A percentile compares a stretch with the other conserved stretches of the same genome.
phyloP scores from a whole-genome alignment of 1,140 invertebrate genomes.

The Ectropis grisescens region DNA sequence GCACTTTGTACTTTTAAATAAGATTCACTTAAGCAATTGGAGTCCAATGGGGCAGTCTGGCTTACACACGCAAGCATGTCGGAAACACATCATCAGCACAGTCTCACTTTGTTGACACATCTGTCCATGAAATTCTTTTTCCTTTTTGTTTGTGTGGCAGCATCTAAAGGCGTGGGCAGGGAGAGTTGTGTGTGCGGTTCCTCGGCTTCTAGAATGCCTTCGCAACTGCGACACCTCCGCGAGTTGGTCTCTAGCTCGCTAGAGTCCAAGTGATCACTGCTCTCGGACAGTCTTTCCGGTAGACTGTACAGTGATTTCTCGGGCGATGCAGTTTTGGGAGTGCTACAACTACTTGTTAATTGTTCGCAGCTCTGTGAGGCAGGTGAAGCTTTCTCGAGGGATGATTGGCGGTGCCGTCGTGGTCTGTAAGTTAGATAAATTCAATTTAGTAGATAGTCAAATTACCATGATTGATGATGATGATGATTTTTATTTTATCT shows the following conservation, averaged over 20 bases:
- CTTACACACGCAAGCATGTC: slow-evolving; percentile 43
- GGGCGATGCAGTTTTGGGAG: slow-evolving; percentile 43
- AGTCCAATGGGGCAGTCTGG: slow-evolving; percentile 54
- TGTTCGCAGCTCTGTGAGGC: slow-evolving; percentile 76
- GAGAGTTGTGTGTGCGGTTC: slow-evolving; percentile 49
- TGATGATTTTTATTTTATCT: no score
- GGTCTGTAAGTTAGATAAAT: slow-evolving; percentile 42
- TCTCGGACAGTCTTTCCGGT: slow-evolving; percentile 49
- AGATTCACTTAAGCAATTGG: slow-evolving; percentile 50
- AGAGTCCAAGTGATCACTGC: slow-evolving; percentile 43
- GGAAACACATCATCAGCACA: slow-evolving; percentile 61
- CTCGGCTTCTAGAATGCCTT: slow-evolving; percentile 53
- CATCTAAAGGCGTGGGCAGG: slow-evolving; percentile 49
- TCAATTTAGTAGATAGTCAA: no score
- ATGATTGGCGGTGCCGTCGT: slow-evolving; percentile 52
- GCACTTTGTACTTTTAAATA: slow-evolving; percentile 64
- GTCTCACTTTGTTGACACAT: slow-evolving; percentile 83
- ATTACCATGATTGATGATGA: no score
- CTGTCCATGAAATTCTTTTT: slow-evolving; percentile 84
- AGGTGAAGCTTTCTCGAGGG: slow-evolving; percentile 40
- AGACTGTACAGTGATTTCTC: slow-evolving; percentile 48
- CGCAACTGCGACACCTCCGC: slow-evolving; percentile 57
- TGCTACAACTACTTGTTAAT: slow-evolving; percentile 52
- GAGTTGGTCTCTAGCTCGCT: slow-evolving; percentile 29
- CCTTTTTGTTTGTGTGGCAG: slow-evolving; percentile 67